These are phyloP conservation scores for Diabrotica undecimpunctata DNA, from an alignment of 1,140 invertebrate species.

Conservation along the genomic window DNA sequence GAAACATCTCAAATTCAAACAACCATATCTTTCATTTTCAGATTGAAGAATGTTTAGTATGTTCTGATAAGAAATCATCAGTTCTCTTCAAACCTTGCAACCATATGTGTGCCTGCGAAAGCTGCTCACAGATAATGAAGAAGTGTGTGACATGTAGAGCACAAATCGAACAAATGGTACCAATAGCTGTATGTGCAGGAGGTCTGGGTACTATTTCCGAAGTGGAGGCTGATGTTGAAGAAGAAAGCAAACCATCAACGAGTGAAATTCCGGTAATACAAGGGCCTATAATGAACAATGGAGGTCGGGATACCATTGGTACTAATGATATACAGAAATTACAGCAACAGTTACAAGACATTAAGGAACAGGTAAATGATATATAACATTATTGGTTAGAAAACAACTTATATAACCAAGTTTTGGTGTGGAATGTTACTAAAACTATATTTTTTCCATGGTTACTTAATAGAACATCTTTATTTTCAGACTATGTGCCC, in stretches of 20 bases:
- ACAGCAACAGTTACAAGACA: constrained; percentile 94
- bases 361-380: constrained; percentile 85
- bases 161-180: constrained; percentile 76
- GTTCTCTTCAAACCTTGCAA: constrained; percentile 91
- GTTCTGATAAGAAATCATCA: constrained; percentile 87
- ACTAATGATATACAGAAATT: constrained; percentile 87
- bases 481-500: constrained; percentile 91
- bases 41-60: constrained; percentile 95
- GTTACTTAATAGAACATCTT: background rate
- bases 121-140: constrained; percentile 90
- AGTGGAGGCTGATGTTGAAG: constrained; percentile 51
- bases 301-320: constrained; percentile 71
- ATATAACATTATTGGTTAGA: background rate
- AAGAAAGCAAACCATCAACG: constrained; percentile 43
- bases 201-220: constrained; percentile 55
- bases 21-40: constrained; percentile 46
- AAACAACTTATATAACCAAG: too few relatives aligned
- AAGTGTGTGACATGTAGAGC: constrained; percentile 93
- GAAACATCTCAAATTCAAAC: too few relatives aligned
- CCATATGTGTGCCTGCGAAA: constrained; percentile 92
- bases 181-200: constrained; percentile 67
- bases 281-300: constrained; percentile 76
- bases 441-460: too few relatives aligned
- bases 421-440: too few relatives aligned
- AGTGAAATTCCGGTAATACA: constrained; percentile 40